Conservation (phyloP, 92 coral and sea anemone genomes). For the Phenganax marumi region DNA sequence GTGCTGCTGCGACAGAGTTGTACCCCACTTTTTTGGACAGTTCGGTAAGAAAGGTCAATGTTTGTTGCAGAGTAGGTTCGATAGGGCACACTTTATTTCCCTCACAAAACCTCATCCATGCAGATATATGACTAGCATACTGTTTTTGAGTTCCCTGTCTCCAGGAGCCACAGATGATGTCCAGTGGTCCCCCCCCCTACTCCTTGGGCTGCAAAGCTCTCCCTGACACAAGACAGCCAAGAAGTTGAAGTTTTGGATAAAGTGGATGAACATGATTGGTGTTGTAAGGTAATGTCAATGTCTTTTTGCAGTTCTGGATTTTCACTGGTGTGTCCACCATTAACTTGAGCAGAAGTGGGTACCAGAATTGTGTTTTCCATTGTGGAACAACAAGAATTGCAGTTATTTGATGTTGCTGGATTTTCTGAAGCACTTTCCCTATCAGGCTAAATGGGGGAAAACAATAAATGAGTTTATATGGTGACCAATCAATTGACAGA, state of each 20-base stretch:
- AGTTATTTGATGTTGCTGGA: neutral
- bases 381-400: too few species aligned
- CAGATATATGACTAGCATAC: conserved; percentile 44
- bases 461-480: conserved; percentile 57
- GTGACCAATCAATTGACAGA: conserved; percentile 58
- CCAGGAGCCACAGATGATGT: conserved; percentile 57
- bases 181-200: conserved; percentile 47
- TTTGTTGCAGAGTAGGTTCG: neutral
- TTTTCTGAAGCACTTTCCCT: conserved; percentile 58
- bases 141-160: too few species aligned
- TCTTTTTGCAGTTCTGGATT: conserved; percentile 39
- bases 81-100: neutral
- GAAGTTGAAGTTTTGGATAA: conserved; percentile 59
- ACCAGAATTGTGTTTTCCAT: conserved; percentile 65
- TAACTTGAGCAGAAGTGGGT: conserved; percentile 56
- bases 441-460: conserved; percentile 61
- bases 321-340: conserved; percentile 48
- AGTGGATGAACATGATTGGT: conserved; percentile 51
- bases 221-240: conserved; percentile 63
- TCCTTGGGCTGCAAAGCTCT: conserved; percentile 47
- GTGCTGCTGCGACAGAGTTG: conserved; percentile 52
- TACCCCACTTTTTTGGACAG: conserved; percentile 47
- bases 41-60: conserved; percentile 39
- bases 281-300: too few species aligned
- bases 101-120: conserved; percentile 40